Percentiles rank a stretch among this genome's conserved stretches.
Conservation (phyloP, 2,113 vertebrate genomes). For the Poecilia latipinna region DNA sequence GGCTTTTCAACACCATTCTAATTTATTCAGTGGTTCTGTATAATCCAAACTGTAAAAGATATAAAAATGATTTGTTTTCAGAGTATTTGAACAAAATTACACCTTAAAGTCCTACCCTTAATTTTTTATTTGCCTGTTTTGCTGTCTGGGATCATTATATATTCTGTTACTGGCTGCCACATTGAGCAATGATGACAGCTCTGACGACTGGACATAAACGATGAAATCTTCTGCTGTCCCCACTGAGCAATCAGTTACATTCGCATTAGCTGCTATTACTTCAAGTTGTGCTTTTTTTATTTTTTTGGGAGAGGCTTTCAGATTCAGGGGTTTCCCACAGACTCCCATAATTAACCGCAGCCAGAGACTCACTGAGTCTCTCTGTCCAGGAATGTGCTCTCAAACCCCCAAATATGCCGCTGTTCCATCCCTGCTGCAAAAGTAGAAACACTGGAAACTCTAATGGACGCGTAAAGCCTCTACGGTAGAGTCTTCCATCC, state of each 20-base stretch:
- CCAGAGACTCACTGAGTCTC: constrained; percentile 59
- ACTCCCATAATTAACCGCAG: constrained; percentile 72
- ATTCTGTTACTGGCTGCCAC: constrained; percentile 31
- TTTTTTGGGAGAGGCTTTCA: constrained; percentile 50
- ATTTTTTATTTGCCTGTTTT: constrained; percentile 1
- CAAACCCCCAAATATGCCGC: constrained; percentile 57
- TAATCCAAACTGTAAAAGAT: neutral
- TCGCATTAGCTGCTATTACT: constrained; percentile 61
- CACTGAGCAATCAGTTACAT: constrained; percentile 70
- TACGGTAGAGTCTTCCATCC: constrained; percentile 12
- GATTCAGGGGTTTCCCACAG: constrained; percentile 75
- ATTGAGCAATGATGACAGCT: constrained; percentile 13
- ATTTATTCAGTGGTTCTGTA: neutral
- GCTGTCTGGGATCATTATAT: constrained; percentile 12
- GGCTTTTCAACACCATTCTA: no score
- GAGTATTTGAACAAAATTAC: neutral
- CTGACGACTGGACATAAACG: constrained; percentile 33
- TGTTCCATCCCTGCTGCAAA: constrained; percentile 40
- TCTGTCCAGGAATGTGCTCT: constrained; percentile 70
- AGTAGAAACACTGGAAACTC: constrained; percentile 4
- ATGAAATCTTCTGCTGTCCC: constrained; percentile 68
- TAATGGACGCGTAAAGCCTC: constrained; percentile 24
- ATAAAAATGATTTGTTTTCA: neutral
- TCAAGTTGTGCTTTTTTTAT: constrained; percentile 50
- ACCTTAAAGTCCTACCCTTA: constrained; percentile 1